These are phyloP conservation scores for Callimorpha dominula DNA, from an alignment of 2,888 invertebrate species.

Conservation along the genomic window DNA sequence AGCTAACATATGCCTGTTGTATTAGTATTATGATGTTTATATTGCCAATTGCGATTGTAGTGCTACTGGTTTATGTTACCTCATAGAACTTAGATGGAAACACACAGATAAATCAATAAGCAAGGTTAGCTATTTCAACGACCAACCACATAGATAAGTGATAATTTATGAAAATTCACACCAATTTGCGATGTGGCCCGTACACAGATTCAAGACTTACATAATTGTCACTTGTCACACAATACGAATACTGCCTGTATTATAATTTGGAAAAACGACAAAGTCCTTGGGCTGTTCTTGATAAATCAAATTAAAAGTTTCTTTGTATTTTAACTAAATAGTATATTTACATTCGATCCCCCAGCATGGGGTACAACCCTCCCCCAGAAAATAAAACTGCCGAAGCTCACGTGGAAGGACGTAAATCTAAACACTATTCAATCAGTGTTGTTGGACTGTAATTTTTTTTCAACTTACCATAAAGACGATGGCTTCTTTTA, in stretches of 20 bases:
- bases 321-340: not conserved
- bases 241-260: not conserved
- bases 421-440: not conserved
- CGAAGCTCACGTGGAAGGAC: no score
- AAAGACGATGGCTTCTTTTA: not conserved
- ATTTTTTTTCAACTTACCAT: not conserved
- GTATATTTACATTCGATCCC: not conserved
- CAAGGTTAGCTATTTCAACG: not conserved
- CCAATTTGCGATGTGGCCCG: not conserved
- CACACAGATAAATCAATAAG: not conserved
- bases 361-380: not conserved
- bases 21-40: constrained; percentile 15
- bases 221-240: not conserved
- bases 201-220: not conserved
- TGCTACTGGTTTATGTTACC: not conserved
- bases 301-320: not conserved
- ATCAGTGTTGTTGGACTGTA: not conserved
- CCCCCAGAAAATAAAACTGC: not conserved
- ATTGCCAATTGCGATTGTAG: constrained; percentile 19
- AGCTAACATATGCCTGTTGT: not conserved
- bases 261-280: not conserved
- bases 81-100: not conserved
- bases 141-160: not conserved
- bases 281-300: not conserved
- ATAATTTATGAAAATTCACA: not conserved